Percentiles rank a stretch among this genome's conserved stretches.
phyloP scores from a whole-genome alignment of 2,797 vertebrate genomes.

The Amazonetta brasiliensis region DNA sequence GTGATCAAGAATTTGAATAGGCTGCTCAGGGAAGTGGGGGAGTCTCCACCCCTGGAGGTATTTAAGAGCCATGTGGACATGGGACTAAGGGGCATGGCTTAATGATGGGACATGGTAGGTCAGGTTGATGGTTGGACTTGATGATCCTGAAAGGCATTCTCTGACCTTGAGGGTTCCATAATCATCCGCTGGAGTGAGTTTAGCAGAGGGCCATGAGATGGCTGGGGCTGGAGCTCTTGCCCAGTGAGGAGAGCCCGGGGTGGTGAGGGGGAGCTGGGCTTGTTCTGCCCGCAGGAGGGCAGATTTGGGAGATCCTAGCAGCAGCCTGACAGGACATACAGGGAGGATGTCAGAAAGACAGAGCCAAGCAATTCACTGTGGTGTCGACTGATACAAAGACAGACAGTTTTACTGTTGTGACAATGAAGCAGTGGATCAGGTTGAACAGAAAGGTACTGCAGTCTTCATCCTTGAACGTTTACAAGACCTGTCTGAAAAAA shows the following conservation, averaged over 20 bases:
- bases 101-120: not conserved
- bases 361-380: not conserved
- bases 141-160: not conserved
- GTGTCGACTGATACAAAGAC: not conserved
- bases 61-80: not conserved
- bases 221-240: not conserved
- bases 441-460: not conserved
- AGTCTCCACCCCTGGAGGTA: too few relatives aligned
- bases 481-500: not conserved
- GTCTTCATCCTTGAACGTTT: not conserved
- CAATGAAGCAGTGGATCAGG: not conserved
- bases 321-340: not conserved
- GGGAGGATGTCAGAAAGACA: not conserved
- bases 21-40: not conserved
- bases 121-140: not conserved
- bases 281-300: not conserved
- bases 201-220: not conserved
- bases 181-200: not conserved
- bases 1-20: not conserved
- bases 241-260: not conserved
- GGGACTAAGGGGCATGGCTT: not conserved
- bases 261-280: not conserved
- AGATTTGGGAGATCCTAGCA: not conserved
- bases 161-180: not conserved
- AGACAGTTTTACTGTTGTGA: not conserved